Conservation (phyloP, 1,140 invertebrate genomes). For the Goniozus legneri region DNA sequence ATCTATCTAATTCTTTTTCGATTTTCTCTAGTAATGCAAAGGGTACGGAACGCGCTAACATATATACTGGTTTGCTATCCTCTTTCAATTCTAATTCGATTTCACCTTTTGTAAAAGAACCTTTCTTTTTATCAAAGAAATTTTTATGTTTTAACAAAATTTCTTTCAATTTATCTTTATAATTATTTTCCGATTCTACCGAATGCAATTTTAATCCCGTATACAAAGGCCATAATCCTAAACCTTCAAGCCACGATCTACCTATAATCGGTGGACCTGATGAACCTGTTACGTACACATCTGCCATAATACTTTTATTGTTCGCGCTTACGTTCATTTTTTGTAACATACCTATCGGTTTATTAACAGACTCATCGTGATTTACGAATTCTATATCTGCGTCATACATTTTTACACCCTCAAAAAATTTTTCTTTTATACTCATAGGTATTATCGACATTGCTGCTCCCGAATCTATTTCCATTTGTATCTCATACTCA, state of each 20-base stretch:
- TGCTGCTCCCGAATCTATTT: constrained; percentile 9
- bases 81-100: constrained; percentile 13
- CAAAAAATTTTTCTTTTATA: constrained; percentile 5
- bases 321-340: constrained; percentile 1
- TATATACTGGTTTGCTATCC: constrained; percentile 28
- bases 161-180: constrained; percentile 5
- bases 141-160: constrained; percentile 10
- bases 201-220: constrained; percentile 8
- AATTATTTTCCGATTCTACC: background rate
- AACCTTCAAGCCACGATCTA: constrained; percentile 8
- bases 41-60: constrained; percentile 33
- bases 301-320: background rate
- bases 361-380: constrained; percentile 4
- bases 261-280: constrained; percentile 9
- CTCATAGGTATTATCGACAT: constrained; percentile 5
- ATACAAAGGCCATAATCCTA: constrained; percentile 12
- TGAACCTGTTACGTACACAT: constrained; percentile 7
- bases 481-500: constrained; percentile 1
- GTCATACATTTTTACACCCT: background rate
- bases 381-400: constrained; percentile 6
- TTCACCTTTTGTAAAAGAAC: constrained; percentile 3
- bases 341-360: constrained; percentile 8
- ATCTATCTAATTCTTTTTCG: constrained; percentile 18
- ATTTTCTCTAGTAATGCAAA: constrained; percentile 23
- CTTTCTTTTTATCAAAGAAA: background rate